Base-by-base conservation (phyloP, 2,113 vertebrate genomes). In the Myotis brandtii region DNA sequence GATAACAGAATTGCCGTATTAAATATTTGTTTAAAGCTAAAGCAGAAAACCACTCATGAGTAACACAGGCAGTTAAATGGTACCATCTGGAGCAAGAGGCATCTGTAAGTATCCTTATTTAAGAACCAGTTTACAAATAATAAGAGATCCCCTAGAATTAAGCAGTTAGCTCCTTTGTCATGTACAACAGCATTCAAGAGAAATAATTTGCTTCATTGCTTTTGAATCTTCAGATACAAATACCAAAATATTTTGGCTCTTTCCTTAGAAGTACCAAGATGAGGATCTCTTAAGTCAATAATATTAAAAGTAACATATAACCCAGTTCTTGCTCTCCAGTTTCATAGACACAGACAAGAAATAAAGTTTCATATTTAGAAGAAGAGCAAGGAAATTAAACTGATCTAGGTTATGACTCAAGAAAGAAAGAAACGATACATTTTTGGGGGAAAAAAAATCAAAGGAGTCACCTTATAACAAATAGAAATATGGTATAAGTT, bases 71-170 rank as follows among this genome's bases (percentile, higher is more conserved):
- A 98, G 98, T 98, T 98, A 98, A 98, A 98, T 94, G 98, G 97
- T 98, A 98, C 98, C 98, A 98, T 98, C 98, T 98, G 98, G 98
- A 98, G 97, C 97, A 97, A 97, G 91, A 98, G 97, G 97, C 97
- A 97, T 97, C 98, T 98, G 96, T 93, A 97, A 98, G 96, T 97
- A 95, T 97, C 80, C 96, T 98, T 98, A 96, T 97, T 98, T 98
- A 98, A 98, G 96, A 97, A 97, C 91, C 82, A 97, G 90, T 97
- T 98, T 97, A 96, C 97, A 98, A 98, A 98, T 97, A 98, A 97
- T 97, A 94, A 96, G 96, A 97, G 92, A 96, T 11, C 91, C 43
- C 0, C 2, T 95, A 93, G 86, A 97, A 97, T 97, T 98, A 97
- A 98, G 96, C 95, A 97, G 81, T 97, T 97, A 48, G 20, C 48